Conservation (phyloP, 2,113 vertebrate genomes). For the Corythaixoides concolor region DNA sequence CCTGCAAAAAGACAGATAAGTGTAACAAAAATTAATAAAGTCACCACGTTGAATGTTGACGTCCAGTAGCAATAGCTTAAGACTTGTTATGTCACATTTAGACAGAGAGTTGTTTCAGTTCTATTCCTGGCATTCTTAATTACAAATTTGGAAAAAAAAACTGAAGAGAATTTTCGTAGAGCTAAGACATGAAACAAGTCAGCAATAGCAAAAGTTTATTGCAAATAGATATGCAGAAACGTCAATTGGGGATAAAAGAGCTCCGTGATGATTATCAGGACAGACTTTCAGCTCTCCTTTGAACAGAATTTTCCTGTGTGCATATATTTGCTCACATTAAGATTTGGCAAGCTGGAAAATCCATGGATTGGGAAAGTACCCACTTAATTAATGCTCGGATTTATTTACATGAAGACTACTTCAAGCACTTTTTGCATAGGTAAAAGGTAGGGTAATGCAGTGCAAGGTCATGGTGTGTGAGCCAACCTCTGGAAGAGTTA, state of each 20-base stretch:
- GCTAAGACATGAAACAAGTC: neutral
- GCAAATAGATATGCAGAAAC: neutral
- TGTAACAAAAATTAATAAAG: neutral
- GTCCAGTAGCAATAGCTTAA: neutral
- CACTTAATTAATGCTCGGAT: neutral
- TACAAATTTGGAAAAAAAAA: neutral
- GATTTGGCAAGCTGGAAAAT: neutral
- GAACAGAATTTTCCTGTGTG: neutral
- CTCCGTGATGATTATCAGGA: neutral
- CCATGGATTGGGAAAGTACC: neutral
- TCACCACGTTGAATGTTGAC: neutral
- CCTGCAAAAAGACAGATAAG: conserved; percentile 11
- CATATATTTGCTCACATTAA: neutral
- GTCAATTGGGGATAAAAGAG: accelerated
- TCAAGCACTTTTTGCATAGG: neutral
- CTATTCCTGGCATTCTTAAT: neutral
- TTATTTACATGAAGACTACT: neutral
- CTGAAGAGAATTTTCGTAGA: neutral
- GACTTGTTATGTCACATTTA: neutral
- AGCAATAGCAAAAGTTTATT: neutral
- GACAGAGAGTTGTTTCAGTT: neutral
- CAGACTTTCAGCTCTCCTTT: neutral
- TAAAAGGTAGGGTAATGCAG: neutral
- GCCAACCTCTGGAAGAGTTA: neutral
- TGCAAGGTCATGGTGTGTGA: neutral